Evolutionary conservation across 2,797 vertebrate genomes (phyloP).

Genomic region (Zenarchopterus dispar): DNA sequence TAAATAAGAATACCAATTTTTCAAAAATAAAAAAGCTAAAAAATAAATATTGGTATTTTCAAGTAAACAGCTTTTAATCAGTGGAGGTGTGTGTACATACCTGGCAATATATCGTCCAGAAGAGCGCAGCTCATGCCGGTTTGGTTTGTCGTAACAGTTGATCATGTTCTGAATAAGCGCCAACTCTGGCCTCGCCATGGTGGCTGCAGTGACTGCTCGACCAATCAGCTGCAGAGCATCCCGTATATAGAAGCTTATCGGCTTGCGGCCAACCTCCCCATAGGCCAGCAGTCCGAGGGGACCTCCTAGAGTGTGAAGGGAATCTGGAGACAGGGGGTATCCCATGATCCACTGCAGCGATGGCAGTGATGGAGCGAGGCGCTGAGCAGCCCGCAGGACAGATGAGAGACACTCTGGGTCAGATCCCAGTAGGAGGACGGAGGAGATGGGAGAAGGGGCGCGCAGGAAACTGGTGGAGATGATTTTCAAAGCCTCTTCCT

Average conservation of each 20-base stretch:
- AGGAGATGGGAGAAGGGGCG: slow-evolving; percentile 80
- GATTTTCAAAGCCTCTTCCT: slow-evolving; percentile 72
- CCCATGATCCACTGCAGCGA: slow-evolving; percentile 91
- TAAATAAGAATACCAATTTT: too few relatives aligned
- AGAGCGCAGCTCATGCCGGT: slow-evolving; percentile 66
- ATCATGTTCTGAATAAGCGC: slow-evolving; percentile 79
- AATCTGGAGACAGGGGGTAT: slow-evolving; percentile 83
- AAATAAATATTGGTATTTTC: too few relatives aligned
- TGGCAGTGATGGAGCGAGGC: slow-evolving; percentile 71
- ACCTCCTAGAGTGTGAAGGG: slow-evolving; percentile 87
- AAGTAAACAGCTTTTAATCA: background rate
- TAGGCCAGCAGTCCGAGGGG: slow-evolving; percentile 90
- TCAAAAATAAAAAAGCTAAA: too few relatives aligned
- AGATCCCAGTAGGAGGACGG: slow-evolving; percentile 86
- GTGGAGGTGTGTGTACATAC: slow-evolving; percentile 66
- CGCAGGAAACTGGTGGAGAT: slow-evolving; percentile 80
- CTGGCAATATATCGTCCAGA: slow-evolving; percentile 85
- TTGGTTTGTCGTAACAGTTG: slow-evolving; percentile 82
- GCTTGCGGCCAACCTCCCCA: slow-evolving; percentile 87
- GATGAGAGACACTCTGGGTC: slow-evolving; percentile 78
- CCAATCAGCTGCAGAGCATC: slow-evolving; percentile 87
- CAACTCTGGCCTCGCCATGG: slow-evolving; percentile 77
- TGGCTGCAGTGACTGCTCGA: slow-evolving; percentile 80
- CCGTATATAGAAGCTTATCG: slow-evolving; percentile 87
- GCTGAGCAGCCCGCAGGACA: slow-evolving; percentile 80